Percentiles rank a stretch among this genome's conserved stretches.
phyloP scores from a whole-genome alignment of 2,113 vertebrate species.

The Electrona antarctica region DNA sequence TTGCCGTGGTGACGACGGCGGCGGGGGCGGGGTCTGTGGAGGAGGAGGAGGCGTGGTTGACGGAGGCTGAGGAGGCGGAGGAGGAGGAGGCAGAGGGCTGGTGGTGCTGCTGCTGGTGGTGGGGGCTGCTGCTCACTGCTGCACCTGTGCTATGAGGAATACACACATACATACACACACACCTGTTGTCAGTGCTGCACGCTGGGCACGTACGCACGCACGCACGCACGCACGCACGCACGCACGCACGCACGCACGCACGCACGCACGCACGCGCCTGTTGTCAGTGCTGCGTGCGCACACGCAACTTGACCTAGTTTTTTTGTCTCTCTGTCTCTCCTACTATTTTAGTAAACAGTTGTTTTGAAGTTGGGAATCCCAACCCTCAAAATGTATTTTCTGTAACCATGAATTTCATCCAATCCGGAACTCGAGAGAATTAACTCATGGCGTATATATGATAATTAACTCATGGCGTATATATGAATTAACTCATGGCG shows the following conservation, averaged over 20 bases:
- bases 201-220: background rate
- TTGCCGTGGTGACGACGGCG: constrained; percentile 91
- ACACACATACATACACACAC: constrained; percentile 48
- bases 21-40: constrained; percentile 87
- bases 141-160: constrained; percentile 98
- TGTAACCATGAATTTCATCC: no score
- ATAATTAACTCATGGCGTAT: no score
- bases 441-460: no score
- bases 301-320: no score
- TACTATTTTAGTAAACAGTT: no score
- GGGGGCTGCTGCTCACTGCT: constrained; percentile 90
- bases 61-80: constrained; percentile 81
- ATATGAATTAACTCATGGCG: no score
- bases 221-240: background rate
- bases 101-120: constrained; percentile 55
- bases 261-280: background rate
- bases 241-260: background rate
- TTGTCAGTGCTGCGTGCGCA: no score
- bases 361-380: no score
- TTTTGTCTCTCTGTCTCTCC: no score
- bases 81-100: constrained; percentile 75
- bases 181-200: background rate
- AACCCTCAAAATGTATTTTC: no score
- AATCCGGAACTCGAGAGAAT: no score
- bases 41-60: constrained; percentile 87